Percentiles rank a stretch among this genome's conserved stretches.
These are phyloP conservation scores for Dryococelus australis DNA, from an alignment of 2,888 invertebrate genomes.

Conservation along the genomic window DNA sequence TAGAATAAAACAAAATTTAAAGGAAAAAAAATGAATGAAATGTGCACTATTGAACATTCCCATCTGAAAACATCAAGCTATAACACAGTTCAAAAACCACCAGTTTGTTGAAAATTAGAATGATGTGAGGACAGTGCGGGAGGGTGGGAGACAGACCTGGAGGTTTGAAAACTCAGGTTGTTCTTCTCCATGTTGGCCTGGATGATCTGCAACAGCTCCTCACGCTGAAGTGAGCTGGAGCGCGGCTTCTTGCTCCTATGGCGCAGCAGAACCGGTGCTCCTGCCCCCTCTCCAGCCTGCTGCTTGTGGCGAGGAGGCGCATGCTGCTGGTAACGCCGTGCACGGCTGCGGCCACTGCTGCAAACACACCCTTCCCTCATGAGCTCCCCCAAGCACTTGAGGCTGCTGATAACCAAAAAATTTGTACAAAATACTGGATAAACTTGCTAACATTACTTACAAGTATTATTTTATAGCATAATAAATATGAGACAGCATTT, in stretches of 20 bases:
- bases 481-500: background rate
- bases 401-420: no score
- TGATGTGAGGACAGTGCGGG: no score
- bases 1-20: no score
- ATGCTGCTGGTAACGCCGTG: constrained; percentile 53
- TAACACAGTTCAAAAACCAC: no score
- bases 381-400: no score
- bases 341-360: constrained; percentile 31
- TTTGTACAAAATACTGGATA: no score
- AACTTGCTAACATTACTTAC: no score
- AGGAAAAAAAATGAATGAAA: no score
- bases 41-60: no score
- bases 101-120: no score
- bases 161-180: constrained; percentile 83
- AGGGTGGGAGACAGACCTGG: constrained; percentile 65
- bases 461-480: no score
- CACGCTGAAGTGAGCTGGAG: constrained; percentile 78
- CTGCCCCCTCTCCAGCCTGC: constrained; percentile 27
- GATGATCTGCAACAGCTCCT: constrained; percentile 85
- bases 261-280: constrained; percentile 44
- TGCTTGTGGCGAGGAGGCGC: constrained; percentile 56
- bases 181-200: constrained; percentile 93
- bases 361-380: background rate
- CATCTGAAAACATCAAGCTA: no score
- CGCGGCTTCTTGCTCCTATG: constrained; percentile 64